Evolutionary conservation across 2,888 invertebrate species (phyloP), one percentile per base, ranked within the genome.

Genomic region (Actias luna): DNA sequence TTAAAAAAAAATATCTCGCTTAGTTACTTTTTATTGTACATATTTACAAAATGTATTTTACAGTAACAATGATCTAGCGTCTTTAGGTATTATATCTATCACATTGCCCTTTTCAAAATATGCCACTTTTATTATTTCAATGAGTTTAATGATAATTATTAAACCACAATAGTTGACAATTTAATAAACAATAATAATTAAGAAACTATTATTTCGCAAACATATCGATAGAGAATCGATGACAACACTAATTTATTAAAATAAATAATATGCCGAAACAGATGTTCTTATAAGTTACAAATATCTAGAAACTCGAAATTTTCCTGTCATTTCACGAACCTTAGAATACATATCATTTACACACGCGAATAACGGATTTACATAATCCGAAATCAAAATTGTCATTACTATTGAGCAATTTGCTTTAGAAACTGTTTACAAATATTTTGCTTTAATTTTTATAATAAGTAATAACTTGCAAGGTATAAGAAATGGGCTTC

Each of bases 61-160:
- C 91, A 92, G 87, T 90, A 90, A 92, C 91, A 92, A 92, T 90
- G 91, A 89, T 89, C 88, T 91, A 91, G 90, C 91, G 83, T 91
- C 89, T 90, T 88, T 88, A 91, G 90, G 90, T 91, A 91, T 89
- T 89, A 79, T 87, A 83, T 91, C 88, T 92, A 92, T 92, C 92
- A 92, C 92, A 92, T 88, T 88, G 88, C 83, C 78, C 83, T 76
- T 76, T n/a, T 75, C 12, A 46, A 71, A 65, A 67, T 65, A 65
- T 69, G 73, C 67, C 76, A 69, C 72, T 66, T 59, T 29, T 27
- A 25, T 27, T 29, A 42, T n/a, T 36, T 18, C 8, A 14, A 64
- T 67, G 62, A 63, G 63, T 64, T 67, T 65, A 63, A 61, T 68
- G 29, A n/a, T n/a, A n/a, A 29, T 29, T 27, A 29, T 16, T 27